phyloP scores from a whole-genome alignment of 2,888 invertebrate genomes.

The Lycocerus yunnanus region DNA sequence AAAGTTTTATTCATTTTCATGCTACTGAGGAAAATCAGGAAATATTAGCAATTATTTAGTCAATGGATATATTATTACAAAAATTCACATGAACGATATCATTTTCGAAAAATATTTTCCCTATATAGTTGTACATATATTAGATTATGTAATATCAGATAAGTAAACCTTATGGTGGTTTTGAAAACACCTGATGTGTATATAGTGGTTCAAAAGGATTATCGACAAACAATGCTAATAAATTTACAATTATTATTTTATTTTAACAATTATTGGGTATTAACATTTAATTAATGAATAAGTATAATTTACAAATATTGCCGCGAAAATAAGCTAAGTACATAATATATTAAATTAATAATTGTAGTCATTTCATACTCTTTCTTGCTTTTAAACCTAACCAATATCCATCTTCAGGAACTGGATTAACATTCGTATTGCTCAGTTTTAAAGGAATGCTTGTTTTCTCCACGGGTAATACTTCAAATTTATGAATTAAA shows the following conservation, averaged over 20 bases:
- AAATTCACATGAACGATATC: no score
- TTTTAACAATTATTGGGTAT: not conserved
- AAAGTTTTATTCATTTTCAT: no score
- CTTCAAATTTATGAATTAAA: slow-evolving; percentile 39
- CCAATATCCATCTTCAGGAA: slow-evolving; percentile 41
- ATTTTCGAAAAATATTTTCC: no score
- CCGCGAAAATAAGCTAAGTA: not conserved
- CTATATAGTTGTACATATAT: no score
- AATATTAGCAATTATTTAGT: no score
- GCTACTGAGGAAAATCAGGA: no score
- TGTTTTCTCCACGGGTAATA: slow-evolving; percentile 39
- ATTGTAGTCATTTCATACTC: not conserved
- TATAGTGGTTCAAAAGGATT: not conserved
- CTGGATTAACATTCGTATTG: slow-evolving; percentile 32
- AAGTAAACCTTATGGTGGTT: no score
- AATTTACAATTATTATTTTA: not conserved
- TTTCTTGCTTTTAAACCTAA: slow-evolving; percentile 37
- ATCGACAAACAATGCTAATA: no score
- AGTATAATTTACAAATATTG: not conserved
- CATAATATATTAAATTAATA: no score
- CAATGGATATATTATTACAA: no score
- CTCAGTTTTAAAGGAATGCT: slow-evolving; percentile 39
- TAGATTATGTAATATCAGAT: no score
- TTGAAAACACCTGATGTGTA: no score
- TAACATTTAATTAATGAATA: not conserved